These are phyloP conservation scores for Geococcyx californianus DNA, from an alignment of 2,113 vertebrate genomes.

Conservation along the genomic window DNA sequence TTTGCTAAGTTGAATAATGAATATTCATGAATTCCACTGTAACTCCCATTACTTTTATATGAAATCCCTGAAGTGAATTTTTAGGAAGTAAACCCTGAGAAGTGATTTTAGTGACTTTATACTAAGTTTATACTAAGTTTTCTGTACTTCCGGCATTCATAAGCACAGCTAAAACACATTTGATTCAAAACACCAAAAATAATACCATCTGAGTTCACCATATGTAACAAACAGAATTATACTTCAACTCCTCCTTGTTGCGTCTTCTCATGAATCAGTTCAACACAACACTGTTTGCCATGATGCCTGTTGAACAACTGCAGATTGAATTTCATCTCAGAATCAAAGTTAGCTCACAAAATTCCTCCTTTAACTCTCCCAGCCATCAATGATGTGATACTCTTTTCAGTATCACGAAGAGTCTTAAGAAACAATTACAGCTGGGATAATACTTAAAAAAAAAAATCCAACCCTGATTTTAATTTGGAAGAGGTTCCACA, in stretches of 20 bases:
- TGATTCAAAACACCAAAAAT: not conserved
- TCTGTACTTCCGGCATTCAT: no score
- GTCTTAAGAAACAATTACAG: not conserved
- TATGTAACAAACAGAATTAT: not conserved
- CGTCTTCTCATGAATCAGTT: not conserved
- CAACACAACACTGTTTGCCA: not conserved
- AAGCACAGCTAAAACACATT: not conserved
- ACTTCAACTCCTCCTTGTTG: not conserved
- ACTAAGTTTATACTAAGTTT: no score
- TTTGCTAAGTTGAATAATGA: not conserved
- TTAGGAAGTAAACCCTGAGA: not conserved
- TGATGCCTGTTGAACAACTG: not conserved
- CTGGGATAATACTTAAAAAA: not conserved
- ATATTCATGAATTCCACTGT: not conserved
- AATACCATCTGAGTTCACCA: not conserved
- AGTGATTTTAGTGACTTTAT: not conserved
- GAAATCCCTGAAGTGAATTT: not conserved
- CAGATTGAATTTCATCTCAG: not conserved
- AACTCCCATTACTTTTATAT: not conserved
- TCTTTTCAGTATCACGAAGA: not conserved
- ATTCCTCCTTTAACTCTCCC: not conserved
- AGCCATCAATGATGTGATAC: not conserved
- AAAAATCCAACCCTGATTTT: not conserved
- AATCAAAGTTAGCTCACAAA: not conserved
- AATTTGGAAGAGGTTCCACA: not conserved